Base-by-base conservation (phyloP, 2,888 invertebrate species). In the Mylabris sibirica region DNA sequence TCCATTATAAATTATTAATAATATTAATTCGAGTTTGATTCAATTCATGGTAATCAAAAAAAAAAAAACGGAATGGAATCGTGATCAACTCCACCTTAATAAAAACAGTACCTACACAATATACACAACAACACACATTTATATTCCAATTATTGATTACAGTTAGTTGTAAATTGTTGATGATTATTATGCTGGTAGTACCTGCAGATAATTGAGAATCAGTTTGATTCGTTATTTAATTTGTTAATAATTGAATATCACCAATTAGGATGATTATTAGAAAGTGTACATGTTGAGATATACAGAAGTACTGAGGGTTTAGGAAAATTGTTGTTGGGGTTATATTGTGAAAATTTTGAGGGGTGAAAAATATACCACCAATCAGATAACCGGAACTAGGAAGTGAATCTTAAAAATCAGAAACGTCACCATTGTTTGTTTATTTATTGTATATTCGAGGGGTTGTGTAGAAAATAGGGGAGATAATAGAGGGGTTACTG, bases 381-480 rank as follows among this genome's bases (percentile, higher is more conserved):
- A 81, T 81, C 70, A 73, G 75, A 72, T 71, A 74, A 75, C 79
- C 80, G 80, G 80, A 81, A 81, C 75, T 66, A 77, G 81, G 80
- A 81, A 80, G 78, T 79, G 74, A 73, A 68, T 62, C 59, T 57
- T 57, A 24, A 60, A n/a, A 60, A 60, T 30, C 30, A n/a, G 30
- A 30, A 59, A 59, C 14, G 20, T 59, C 5, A 60, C 6, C 26
- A 24, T 57, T 17, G 20, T 30, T 24, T 20, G 24, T 38, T 11
- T 38, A 38, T 14, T 11, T 12, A 3, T 11, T 38, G 14, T 3
- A 38, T 5, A 38, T 6, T 30, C 30, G 30, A 30, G 30, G 30
- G 30, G 30, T 30, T 30, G 38, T n/a, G n/a, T n/a, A n/a, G n/a
- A n/a, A n/a, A n/a, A n/a, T n/a, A n/a, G n/a, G 35, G 35, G 35